Evolutionary conservation across 2,797 vertebrate genomes (phyloP), one percentile per base, ranked within the genome.

Genomic region (Halcyon smyrnensis): DNA sequence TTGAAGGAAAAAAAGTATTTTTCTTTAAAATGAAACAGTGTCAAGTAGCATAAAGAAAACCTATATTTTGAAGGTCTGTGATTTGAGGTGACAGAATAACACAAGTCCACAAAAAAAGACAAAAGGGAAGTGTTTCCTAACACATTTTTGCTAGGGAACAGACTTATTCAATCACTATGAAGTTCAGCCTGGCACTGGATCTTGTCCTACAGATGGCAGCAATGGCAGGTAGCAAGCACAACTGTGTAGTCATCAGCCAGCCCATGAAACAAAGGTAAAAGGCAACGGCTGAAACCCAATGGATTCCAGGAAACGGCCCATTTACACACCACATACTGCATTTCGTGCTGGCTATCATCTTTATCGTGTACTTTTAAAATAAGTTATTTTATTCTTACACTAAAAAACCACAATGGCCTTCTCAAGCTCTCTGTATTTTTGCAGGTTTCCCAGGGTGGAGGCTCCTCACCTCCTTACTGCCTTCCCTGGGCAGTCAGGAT

Each of bases 21-120:
- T 80, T 56, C 32, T 39, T 65, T 11, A 79, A 81, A n/a, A 48
- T 11, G 30, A 34, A 82, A 17, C 13, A 82, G 21, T 5, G 30
- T 27, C 14, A 81, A 78, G 0, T 0, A 62, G 21, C 13, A 43
- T 2, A 16, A 56, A 71, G 30, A 77, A 62, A 71, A 4, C 0
- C 4, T 17, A 7, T 7, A 19, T 28, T 81, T 60, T 60, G 23
- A 85, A 56, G 12, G 28, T 27, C 27, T 73, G 43, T 2, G 0
- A 43, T 27, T 63, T 2, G 15, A 75, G 15, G 13, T 82, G 9
- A 59, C n/a, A 3, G 17, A 74, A 60, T 2, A 73, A 39, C 20
- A 8, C 1, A 71, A 37, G 25, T 20, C 34, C 24, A 53, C 24
- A 46, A 28, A 12, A 45, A 25, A n/a, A 41, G 11, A 15, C 53